These are phyloP conservation scores for Clanis bilineata DNA, from an alignment of 2,888 invertebrate genomes.

Conservation along the genomic window DNA sequence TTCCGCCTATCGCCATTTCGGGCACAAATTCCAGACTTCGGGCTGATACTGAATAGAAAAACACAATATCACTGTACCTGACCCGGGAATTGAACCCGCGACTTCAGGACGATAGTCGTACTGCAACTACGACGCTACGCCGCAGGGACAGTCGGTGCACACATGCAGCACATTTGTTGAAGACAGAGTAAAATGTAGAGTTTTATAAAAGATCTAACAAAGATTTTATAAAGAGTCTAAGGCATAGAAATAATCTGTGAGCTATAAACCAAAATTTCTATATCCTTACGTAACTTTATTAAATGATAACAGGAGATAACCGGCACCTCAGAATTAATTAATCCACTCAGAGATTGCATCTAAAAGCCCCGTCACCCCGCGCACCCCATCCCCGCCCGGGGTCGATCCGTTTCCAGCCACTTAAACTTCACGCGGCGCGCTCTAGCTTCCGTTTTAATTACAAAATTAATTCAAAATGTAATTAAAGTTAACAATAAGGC, in stretches of 20 bases:
- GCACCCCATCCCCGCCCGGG: conserved; percentile 52
- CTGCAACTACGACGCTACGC: too few relatives aligned
- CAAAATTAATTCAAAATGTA: conserved; percentile 84
- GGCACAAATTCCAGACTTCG: too few relatives aligned
- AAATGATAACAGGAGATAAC: conserved; percentile 81
- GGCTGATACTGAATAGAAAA: too few relatives aligned
- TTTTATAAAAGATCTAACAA: background rate
- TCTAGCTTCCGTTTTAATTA: conserved; percentile 84
- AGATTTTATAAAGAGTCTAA: background rate
- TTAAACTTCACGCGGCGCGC: conserved; percentile 82
- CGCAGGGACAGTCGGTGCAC: too few relatives aligned
- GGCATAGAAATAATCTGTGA: conserved; percentile 38
- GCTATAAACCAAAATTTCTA: conserved; percentile 58
- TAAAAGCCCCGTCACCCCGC: conserved; percentile 63
- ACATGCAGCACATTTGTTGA: background rate
- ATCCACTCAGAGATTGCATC: conserved; percentile 83
- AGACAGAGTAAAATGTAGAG: background rate
- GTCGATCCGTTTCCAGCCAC: conserved; percentile 82
- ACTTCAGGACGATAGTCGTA: too few relatives aligned
- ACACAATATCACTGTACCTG: too few relatives aligned
- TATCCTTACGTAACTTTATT: conserved; percentile 76
- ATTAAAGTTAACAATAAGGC: conserved; percentile 84
- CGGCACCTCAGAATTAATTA: conserved; percentile 82
- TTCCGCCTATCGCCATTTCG: too few relatives aligned
- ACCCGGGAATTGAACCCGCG: too few relatives aligned